These are phyloP conservation scores for Adela reaumurella DNA, from an alignment of 2,888 invertebrate species.

Conservation along the genomic window DNA sequence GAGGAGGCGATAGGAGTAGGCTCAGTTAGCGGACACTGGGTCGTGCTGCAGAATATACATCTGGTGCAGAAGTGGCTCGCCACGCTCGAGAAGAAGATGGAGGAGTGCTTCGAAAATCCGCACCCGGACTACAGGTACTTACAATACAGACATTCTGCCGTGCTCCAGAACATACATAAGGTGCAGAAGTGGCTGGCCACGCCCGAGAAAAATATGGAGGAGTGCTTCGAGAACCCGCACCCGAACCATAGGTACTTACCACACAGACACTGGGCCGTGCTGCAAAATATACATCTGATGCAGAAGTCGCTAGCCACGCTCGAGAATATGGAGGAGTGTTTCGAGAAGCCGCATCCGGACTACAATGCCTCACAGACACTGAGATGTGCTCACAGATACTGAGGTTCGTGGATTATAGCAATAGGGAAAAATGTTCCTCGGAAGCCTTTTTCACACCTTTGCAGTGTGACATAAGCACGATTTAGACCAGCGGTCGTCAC, in stretches of 20 bases:
- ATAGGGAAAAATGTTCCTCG: no score
- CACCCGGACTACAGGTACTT: conserved; percentile 54
- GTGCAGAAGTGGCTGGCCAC: conserved; percentile 85
- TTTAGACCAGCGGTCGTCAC: no score
- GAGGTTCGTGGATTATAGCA: no score
- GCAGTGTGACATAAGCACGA: no score
- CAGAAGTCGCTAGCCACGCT: conserved; percentile 82
- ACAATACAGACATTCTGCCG: conserved; percentile 56
- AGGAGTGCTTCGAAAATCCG: conserved; percentile 69
- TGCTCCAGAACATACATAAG: conserved; percentile 89
- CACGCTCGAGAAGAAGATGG: conserved; percentile 86
- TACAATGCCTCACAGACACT: conserved; percentile 45
- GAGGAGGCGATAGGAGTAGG: conserved; percentile 82
- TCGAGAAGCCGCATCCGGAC: conserved; percentile 60
- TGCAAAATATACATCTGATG: conserved; percentile 91
- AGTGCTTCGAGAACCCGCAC: conserved; percentile 63
- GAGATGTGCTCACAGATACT: conserved; percentile 82
- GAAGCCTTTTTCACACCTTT: no score
- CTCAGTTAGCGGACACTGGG: conserved; percentile 81
- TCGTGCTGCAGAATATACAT: conserved; percentile 90
- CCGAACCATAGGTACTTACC: conserved; percentile 53
- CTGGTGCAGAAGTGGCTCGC: conserved; percentile 88
- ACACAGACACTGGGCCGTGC: conserved; percentile 92
- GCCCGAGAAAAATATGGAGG: no score
- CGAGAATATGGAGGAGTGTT: conserved; percentile 84